Conservation (phyloP, 1,140 invertebrate genomes). For the Macrosteles quadrilineatus region DNA sequence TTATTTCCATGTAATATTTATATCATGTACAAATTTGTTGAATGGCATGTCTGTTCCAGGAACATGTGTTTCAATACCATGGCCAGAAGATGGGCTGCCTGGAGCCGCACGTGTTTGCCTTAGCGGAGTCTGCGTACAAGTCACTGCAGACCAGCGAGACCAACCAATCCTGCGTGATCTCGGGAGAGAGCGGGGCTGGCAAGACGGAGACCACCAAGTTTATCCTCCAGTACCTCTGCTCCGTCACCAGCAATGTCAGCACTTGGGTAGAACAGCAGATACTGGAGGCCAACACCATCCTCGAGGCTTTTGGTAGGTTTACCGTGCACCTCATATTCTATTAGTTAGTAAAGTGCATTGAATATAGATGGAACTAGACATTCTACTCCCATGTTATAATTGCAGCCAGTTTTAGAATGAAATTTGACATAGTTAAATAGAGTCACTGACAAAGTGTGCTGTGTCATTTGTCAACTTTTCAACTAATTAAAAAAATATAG, state of each 20-base stretch:
- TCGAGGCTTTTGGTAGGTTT: slow-evolving; percentile 84
- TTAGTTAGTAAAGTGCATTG: too few species aligned
- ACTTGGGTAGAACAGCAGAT: slow-evolving; percentile 95
- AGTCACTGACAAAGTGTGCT: too few species aligned
- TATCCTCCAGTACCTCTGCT: slow-evolving; percentile 92
- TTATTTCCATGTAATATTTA: too few species aligned
- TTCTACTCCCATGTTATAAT: too few species aligned
- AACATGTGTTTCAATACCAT: slow-evolving; percentile 77
- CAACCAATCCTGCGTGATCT: slow-evolving; percentile 94
- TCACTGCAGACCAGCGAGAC: slow-evolving; percentile 61
- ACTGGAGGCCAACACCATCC: slow-evolving; percentile 88
- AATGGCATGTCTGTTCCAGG: too few species aligned
- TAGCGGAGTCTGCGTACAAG: slow-evolving; percentile 85
- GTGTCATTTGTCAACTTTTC: too few species aligned
- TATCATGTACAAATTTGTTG: too few species aligned
- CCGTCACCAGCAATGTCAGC: slow-evolving; percentile 85
- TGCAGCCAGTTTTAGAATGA: too few species aligned
- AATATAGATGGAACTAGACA: too few species aligned
- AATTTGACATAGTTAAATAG: too few species aligned
- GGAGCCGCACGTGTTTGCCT: slow-evolving; percentile 87
- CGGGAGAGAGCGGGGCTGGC: slow-evolving; percentile 96
- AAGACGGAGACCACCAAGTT: slow-evolving; percentile 97
- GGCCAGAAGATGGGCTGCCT: slow-evolving; percentile 76
- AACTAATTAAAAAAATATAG: too few species aligned
- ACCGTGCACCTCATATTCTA: background rate